Percentiles rank a stretch among this genome's conserved stretches.
Conservation (phyloP, 2,113 vertebrate genomes). For the Megaceryle torquata region DNA sequence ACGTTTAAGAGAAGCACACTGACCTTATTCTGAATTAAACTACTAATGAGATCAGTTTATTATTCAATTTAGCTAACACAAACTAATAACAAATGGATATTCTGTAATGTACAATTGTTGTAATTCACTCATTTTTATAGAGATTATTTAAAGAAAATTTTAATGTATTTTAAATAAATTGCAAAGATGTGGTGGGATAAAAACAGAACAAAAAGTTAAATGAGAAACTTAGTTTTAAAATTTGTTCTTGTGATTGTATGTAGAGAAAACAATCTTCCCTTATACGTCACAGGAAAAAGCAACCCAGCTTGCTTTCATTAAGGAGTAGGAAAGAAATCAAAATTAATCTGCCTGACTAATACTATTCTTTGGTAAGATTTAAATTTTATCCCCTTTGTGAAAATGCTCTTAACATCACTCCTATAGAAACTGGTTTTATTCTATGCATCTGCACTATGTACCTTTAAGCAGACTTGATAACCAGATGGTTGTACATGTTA, state of each 20-base stretch:
- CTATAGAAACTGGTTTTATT: not conserved
- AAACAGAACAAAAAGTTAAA: not conserved
- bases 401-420: not conserved
- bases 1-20: not conserved
- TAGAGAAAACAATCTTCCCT: not conserved
- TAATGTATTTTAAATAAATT: not conserved
- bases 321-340: not conserved
- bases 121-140: not conserved
- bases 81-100: not conserved
- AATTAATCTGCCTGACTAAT: not conserved
- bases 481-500: not conserved
- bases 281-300: not conserved
- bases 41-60: conserved; percentile 43
- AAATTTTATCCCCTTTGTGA: not conserved
- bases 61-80: conserved; percentile 20
- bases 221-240: not conserved
- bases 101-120: not conserved
- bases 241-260: not conserved
- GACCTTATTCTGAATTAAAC: not conserved
- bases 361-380: not conserved
- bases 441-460: not conserved
- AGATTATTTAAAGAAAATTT: not conserved
- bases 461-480: not conserved
- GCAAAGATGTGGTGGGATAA: not conserved
- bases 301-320: not conserved